These are phyloP conservation scores for Cecidostiba fungosa DNA, from an alignment of 2,888 invertebrate genomes.

Conservation along the genomic window DNA sequence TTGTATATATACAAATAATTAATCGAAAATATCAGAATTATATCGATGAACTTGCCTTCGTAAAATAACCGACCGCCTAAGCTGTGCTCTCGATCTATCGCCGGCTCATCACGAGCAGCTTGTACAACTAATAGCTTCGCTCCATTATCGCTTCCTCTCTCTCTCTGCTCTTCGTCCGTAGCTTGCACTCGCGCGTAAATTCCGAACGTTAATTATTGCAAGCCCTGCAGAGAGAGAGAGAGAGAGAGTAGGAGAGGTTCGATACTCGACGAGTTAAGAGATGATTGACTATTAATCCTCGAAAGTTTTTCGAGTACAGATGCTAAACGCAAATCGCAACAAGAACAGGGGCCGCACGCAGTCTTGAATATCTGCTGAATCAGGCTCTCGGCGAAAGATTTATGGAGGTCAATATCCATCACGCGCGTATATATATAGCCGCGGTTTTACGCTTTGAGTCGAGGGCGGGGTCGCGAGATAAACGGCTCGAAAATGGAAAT, in stretches of 20 bases:
- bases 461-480: constrained; percentile 58
- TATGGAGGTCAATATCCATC: constrained; percentile 62
- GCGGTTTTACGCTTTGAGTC: constrained; percentile 53
- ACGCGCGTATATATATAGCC: no score
- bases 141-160: constrained; percentile 22
- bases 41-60: background rate
- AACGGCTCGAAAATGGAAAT: constrained; percentile 61
- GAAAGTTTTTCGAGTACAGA: background rate
- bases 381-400: constrained; percentile 53
- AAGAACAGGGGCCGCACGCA: constrained; percentile 26
- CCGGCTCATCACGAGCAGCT: constrained; percentile 23
- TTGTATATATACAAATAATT: no score
- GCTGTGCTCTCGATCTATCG: constrained; percentile 24
- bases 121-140: constrained; percentile 38
- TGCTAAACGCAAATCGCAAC: background rate
- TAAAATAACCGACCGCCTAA: no score
- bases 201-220: background rate
- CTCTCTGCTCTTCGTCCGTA: background rate
- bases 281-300: background rate
- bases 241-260: background rate
- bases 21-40: no score
- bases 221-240: background rate
- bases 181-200: background rate
- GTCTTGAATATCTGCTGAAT: constrained; percentile 56
- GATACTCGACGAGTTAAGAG: background rate